Base-by-base conservation (phyloP, 2,888 invertebrate species). In the Cheilosia urbana region DNA sequence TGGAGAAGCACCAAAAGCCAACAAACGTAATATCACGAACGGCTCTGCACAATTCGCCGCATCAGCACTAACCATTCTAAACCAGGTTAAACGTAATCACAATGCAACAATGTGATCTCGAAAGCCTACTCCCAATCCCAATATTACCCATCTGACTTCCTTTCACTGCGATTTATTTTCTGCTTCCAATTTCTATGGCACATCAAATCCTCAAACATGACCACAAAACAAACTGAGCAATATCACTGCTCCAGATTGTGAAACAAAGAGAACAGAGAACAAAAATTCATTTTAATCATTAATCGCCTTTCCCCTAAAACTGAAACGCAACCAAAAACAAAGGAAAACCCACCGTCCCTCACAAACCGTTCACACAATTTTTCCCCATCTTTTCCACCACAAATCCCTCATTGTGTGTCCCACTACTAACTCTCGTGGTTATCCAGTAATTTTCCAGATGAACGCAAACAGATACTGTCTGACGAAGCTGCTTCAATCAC, bases 291-390 rank as follows among this genome's bases (percentile, higher is more conserved):
- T 77, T 77, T 71, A 75, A 75, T 79, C 84, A 75, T 84, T 79
- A 76, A 84, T 84, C 75, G 84, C 75, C 79, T 75, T 80, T 80
- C 75, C 65, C 71, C 79, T 27, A 58, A 79, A 80, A 73, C 79
- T 27, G 53, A 79, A 80, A 45, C 49, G 37, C 51, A 73, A 68
- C 24, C 24, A 47, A 62, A 15, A 63, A 75, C 75, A 63, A 65
- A 34, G 34, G 30, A 21, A 49, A 34, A 37, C 24, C 30, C 53
- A 63, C 37, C 37, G 37, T 13, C 37, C 13, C 13, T 15, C 5
- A 11, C 17, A 27, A 24, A 17, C 11, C 45, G 49, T 53, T 47
- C 81, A 81, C 34, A 81, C 53, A 69, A 47, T 76, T 69, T 69
- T 58, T 55, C 49, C 37, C 53, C 55, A 73, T 51, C 34, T 63